A percentile compares a stretch with the other conserved stretches of the same genome.
Evolutionary conservation across 1,140 invertebrate species (phyloP).

Genomic region (Apis cerana): DNA sequence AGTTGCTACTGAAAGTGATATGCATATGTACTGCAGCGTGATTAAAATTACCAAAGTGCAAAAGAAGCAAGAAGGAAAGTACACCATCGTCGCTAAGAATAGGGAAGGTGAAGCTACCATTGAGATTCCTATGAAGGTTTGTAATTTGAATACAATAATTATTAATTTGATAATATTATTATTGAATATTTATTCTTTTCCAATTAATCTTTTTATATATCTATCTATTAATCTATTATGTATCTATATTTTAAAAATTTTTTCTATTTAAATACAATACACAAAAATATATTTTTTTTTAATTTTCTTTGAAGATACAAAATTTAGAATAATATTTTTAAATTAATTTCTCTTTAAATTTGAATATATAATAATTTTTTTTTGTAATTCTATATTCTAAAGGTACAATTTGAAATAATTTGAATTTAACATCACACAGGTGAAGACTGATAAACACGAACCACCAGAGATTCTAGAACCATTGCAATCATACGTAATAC

Average conservation of each 20-base stretch:
- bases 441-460: slow-evolving; percentile 87
- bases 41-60: slow-evolving; percentile 90
- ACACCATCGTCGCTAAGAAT: slow-evolving; percentile 93
- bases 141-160: not conserved
- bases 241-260: not conserved
- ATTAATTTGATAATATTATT: not conserved
- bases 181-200: too few relatives aligned
- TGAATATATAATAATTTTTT: too few relatives aligned
- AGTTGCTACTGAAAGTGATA: slow-evolving; percentile 90
- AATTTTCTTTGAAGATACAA: too few relatives aligned
- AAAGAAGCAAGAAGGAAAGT: slow-evolving; percentile 92
- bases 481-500: slow-evolving; percentile 87
- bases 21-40: slow-evolving; percentile 93
- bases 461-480: slow-evolving; percentile 91
- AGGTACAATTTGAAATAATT: too few relatives aligned
- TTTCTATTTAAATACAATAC: not conserved
- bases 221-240: too few relatives aligned
- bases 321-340: too few relatives aligned
- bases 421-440: slow-evolving; percentile 61
- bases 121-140: slow-evolving; percentile 90
- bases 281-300: not conserved
- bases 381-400: too few relatives aligned
- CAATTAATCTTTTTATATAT: too few relatives aligned
- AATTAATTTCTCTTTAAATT: too few relatives aligned
- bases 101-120: slow-evolving; percentile 93